Evolutionary conservation across 2,888 invertebrate genomes (phyloP).

Genomic region (Parnassius orleans): DNA sequence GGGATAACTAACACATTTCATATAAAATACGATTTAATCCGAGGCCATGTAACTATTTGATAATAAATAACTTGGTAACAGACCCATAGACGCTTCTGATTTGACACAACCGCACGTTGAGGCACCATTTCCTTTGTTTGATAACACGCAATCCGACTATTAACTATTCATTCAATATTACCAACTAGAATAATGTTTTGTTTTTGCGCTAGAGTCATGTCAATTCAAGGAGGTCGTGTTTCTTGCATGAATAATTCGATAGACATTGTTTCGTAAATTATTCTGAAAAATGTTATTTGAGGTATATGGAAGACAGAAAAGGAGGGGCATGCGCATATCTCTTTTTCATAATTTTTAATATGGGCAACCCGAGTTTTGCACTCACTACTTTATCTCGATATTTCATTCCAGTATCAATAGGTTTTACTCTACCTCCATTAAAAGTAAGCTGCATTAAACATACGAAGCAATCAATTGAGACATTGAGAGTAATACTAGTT

Average conservation of each 20-base stretch:
- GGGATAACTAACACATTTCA: no score
- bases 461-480: constrained; percentile 22
- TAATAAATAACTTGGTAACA: constrained; percentile 32
- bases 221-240: constrained; percentile 26
- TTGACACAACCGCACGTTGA: constrained; percentile 46
- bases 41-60: constrained; percentile 1
- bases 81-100: constrained; percentile 35
- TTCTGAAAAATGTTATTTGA: no score
- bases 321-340: no score
- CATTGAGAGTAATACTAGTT: constrained; percentile 17
- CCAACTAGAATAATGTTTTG: constrained; percentile 38
- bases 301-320: no score
- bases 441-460: background rate
- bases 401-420: no score
- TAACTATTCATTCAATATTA: constrained; percentile 61
- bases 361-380: no score
- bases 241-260: background rate
- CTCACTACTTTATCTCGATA: no score
- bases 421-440: no score
- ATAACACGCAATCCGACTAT: constrained; percentile 60
- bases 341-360: no score
- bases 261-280: no score
- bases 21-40: background rate
- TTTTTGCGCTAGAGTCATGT: constrained; percentile 31
- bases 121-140: constrained; percentile 52